Base-by-base conservation (phyloP, 2,888 invertebrate species). In the Xylota sylvarum region DNA sequence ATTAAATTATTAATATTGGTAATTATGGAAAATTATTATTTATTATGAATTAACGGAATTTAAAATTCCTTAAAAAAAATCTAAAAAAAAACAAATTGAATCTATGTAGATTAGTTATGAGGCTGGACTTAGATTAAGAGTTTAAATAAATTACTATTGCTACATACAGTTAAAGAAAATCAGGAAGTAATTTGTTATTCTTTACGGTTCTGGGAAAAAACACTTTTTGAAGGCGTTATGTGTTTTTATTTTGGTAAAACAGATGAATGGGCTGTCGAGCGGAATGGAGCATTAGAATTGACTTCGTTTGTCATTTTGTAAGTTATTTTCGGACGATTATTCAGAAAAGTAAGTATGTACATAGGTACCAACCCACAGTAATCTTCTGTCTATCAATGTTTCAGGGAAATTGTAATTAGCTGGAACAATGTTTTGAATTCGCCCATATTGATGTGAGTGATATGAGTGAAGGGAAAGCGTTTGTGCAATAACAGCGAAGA, bases 81-180 rank as follows among this genome's bases (percentile, higher is more conserved):
- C 0, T 17, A 60, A 74, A 81, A 81, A 81, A 69, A 74, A 60
- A 67, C 43, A 69, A n/a, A 40, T 65, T 12, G 10, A 46, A 23
- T 23, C 23, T 23, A 5, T 32, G 46, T 62, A 81, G 62, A 62
- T 67, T 73, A 52, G 48, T 62, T 52, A 55, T 56, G 55, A 82
- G 76, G 81, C 81, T 82, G 81, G 69, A 76, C 56, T 76, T 76
- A 82, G 69, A 23, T 9, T 82, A 50, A 82, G 69, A 64, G 9
- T 55, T 73, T 56, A 48, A 70, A 76, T 46, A 64, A 70, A 76
- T 56, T 50, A 69, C 23, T 50, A 50, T 50, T 50, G 23, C 50
- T 50, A 30, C 27, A 52, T 12, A 52, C 12, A 30, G 27, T 30
- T 14, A 32, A 55, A 55, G 55, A 30, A 30, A 55, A 27, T 30